A percentile compares a stretch with the other conserved stretches of the same genome.
These are phyloP conservation scores for Drosophila mayaguana DNA, from an alignment of 2,888 invertebrate genomes.

Conservation along the genomic window DNA sequence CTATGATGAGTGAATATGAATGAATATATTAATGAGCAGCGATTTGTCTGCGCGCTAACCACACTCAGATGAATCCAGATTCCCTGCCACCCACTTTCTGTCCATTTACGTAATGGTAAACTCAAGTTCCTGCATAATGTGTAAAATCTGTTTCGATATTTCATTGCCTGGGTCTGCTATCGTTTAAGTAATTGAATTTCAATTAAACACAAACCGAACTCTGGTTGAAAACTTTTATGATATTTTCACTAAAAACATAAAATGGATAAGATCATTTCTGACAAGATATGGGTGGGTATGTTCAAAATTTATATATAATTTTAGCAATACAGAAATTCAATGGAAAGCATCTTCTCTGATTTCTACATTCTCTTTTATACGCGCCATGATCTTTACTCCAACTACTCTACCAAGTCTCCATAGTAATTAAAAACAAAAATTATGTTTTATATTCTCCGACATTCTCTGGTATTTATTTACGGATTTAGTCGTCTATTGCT, in stretches of 20 bases:
- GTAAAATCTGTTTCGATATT: conserved; percentile 58
- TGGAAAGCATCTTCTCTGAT: background rate
- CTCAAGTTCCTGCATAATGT: conserved; percentile 66
- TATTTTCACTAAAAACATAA: background rate
- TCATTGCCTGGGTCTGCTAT: conserved; percentile 27
- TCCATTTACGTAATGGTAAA: conserved; percentile 73
- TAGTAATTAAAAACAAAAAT: background rate
- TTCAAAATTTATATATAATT: too few relatives aligned
- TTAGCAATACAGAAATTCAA: background rate
- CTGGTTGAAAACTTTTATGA: background rate
- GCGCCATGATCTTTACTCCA: background rate
- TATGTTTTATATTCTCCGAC: background rate
- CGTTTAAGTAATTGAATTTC: conserved; percentile 70
- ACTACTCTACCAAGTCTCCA: background rate
- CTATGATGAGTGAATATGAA: conserved; percentile 81
- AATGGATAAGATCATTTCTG: background rate
- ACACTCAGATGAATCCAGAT: background rate
- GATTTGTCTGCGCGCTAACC: conserved; percentile 75
- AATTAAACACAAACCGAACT: conserved; percentile 23
- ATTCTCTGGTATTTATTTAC: background rate
- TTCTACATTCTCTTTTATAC: background rate
- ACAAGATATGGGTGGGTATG: background rate
- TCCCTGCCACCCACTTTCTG: conserved; percentile 12
- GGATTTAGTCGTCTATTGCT: conserved; percentile 5
- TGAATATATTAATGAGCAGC: conserved; percentile 83